These are phyloP conservation scores for Meloidogyne floridensis DNA, from an alignment of 1,140 invertebrate species.

Conservation along the genomic window DNA sequence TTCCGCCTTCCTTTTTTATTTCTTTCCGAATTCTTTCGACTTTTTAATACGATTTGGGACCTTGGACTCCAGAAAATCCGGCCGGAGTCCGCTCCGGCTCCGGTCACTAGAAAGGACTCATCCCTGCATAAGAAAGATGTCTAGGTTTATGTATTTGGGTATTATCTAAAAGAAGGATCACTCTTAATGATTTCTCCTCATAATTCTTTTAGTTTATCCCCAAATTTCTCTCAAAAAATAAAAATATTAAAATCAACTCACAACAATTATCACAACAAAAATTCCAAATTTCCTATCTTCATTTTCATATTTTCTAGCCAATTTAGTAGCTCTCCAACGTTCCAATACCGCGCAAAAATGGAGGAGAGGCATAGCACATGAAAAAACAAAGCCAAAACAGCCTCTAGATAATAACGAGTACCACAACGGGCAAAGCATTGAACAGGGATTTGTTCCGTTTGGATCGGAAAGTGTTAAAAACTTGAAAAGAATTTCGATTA, in stretches of 20 bases:
- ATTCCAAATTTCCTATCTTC: background rate
- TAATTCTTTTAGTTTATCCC: no score
- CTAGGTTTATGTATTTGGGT: no score
- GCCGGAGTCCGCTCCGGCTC: no score
- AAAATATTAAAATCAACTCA: background rate
- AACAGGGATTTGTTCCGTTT: background rate
- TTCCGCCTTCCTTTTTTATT: no score
- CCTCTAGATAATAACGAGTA: background rate
- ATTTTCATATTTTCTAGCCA: slow-evolving; percentile 11
- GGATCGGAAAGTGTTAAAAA: background rate
- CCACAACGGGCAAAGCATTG: background rate
- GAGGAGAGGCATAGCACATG: slow-evolving; percentile 8
- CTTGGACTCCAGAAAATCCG: no score
- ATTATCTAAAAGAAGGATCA: no score
- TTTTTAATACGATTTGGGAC: no score
- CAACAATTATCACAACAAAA: background rate
- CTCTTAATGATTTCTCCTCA: no score
- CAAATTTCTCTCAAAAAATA: background rate
- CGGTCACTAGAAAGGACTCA: no score
- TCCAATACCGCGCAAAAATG: slow-evolving; percentile 20
- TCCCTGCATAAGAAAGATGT: no score
- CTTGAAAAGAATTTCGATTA: background rate
- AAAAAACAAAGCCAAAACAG: background rate
- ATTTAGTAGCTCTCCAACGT: slow-evolving; percentile 21
- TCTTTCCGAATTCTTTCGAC: no score